phyloP scores from a whole-genome alignment of 2,113 vertebrate genomes.

The Ivindomyrus marchei region DNA sequence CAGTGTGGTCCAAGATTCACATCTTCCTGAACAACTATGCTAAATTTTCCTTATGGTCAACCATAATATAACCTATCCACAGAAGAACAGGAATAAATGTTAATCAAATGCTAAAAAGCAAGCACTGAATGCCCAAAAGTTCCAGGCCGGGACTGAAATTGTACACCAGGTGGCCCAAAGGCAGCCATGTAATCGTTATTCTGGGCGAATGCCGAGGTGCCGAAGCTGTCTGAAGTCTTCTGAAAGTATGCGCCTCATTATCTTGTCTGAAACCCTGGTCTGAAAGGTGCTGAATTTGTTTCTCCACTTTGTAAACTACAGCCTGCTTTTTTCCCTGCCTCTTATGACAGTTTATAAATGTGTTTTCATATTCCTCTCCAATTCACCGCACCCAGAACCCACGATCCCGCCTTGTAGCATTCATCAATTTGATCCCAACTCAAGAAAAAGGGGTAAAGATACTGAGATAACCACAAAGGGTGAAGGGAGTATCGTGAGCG shows the following conservation, averaged over 20 bases:
- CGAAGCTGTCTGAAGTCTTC: constrained; percentile 35
- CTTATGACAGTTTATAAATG: constrained; percentile 43
- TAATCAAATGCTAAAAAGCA: not conserved
- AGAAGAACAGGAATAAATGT: not conserved
- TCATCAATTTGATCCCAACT: constrained; percentile 39
- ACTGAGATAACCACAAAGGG: not conserved
- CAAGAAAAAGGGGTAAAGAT: not conserved
- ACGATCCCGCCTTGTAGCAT: constrained; percentile 27
- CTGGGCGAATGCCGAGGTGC: constrained; percentile 24
- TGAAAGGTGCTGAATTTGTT: constrained; percentile 38
- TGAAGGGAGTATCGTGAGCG: not conserved
- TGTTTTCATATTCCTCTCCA: constrained; percentile 42
- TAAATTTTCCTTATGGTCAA: not conserved
- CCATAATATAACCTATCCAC: not conserved
- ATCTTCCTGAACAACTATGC: not conserved
- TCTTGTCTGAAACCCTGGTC: constrained; percentile 33
- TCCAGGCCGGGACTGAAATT: not conserved
- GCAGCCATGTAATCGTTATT: not conserved
- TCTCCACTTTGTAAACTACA: constrained; percentile 23
- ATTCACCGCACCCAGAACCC: constrained; percentile 34
- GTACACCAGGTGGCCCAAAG: not conserved
- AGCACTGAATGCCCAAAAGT: not conserved
- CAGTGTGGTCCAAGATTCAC: constrained; percentile 29
- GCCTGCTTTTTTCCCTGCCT: constrained; percentile 21
- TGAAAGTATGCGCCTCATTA: constrained; percentile 36